Percentiles rank a stretch among this genome's conserved stretches.
These are phyloP conservation scores for Cyphomyrus discorhynchus DNA, from an alignment of 2,113 vertebrate species.

Conservation along the genomic window DNA sequence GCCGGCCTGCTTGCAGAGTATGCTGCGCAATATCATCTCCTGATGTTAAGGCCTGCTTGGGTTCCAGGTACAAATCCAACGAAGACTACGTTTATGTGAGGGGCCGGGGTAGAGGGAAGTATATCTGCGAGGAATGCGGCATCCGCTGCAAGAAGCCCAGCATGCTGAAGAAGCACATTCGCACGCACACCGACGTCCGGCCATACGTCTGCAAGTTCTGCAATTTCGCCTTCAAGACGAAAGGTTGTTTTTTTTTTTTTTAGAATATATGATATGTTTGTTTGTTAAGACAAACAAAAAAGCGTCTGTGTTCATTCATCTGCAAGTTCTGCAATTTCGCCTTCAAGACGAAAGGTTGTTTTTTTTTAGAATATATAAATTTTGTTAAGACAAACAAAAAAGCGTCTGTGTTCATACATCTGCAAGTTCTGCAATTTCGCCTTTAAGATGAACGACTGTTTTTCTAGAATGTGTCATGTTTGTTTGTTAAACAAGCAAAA, in stretches of 20 bases:
- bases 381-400: neutral
- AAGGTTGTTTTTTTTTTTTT: conserved; percentile 67
- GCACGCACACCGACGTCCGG: conserved; percentile 92
- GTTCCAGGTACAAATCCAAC: conserved; percentile 88
- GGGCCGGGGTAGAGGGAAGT: conserved; percentile 93
- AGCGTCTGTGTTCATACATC: conserved; percentile 61
- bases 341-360: conserved; percentile 98
- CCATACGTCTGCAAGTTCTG: conserved; percentile 95
- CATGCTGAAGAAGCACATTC: conserved; percentile 98
- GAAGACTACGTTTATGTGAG: conserved; percentile 97
- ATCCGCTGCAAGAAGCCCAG: conserved; percentile 98
- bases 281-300: neutral
- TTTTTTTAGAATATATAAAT: neutral
- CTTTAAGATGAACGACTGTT: conserved; percentile 96
- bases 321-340: conserved; percentile 98
- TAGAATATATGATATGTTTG: neutral
- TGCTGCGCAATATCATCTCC: neutral
- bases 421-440: conserved; percentile 97
- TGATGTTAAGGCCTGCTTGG: neutral
- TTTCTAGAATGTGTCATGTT: neutral
- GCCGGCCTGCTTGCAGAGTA: neutral
- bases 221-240: conserved; percentile 99
- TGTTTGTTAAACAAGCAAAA: neutral
- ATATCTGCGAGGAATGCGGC: conserved; percentile 98
- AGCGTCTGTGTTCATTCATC: conserved; percentile 61